Percentiles rank a stretch among this genome's conserved stretches.
Conservation (phyloP, 2,113 vertebrate species). For the Pollachius pollachius region DNA sequence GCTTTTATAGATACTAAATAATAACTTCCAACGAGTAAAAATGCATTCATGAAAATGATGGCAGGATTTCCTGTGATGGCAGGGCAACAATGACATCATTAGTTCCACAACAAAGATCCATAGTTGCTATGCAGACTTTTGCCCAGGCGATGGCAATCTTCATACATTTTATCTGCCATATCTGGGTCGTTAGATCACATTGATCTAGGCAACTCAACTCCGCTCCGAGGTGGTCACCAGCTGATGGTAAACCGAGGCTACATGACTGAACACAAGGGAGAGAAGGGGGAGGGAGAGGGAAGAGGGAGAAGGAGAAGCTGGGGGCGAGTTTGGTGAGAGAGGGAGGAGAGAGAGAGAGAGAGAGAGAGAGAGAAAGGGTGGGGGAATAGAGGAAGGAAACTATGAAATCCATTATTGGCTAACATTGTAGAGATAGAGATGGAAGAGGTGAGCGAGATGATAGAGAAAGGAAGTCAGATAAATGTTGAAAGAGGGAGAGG, state of each 20-base stretch:
- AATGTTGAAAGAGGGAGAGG: constrained; percentile 40
- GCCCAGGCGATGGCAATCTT: constrained; percentile 62
- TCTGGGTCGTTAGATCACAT: constrained; percentile 81
- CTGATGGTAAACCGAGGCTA: too few species aligned
- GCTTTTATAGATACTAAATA: constrained; percentile 56
- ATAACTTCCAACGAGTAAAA: constrained; percentile 32
- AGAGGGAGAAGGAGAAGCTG: not conserved
- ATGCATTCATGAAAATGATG: too few species aligned
- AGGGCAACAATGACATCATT: constrained; percentile 69
- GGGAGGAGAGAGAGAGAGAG: not conserved
- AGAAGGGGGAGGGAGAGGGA: not conserved
- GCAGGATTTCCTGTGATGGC: constrained; percentile 42
- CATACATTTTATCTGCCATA: constrained; percentile 76
- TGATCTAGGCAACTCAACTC: constrained; percentile 32
- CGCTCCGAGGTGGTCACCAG: too few species aligned
- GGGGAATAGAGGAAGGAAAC: not conserved
- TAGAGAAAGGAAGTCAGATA: constrained; percentile 20
- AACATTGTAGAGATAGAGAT: too few species aligned
- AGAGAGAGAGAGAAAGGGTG: not conserved
- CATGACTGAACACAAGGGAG: not conserved
- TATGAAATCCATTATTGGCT: too few species aligned
- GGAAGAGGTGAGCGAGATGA: not conserved
- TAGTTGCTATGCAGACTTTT: constrained; percentile 64
- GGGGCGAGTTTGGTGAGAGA: not conserved
- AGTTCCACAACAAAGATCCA: constrained; percentile 78